Evolutionary conservation across 2,888 invertebrate species (phyloP).

Genomic region (Oscheius myriophilus): DNA sequence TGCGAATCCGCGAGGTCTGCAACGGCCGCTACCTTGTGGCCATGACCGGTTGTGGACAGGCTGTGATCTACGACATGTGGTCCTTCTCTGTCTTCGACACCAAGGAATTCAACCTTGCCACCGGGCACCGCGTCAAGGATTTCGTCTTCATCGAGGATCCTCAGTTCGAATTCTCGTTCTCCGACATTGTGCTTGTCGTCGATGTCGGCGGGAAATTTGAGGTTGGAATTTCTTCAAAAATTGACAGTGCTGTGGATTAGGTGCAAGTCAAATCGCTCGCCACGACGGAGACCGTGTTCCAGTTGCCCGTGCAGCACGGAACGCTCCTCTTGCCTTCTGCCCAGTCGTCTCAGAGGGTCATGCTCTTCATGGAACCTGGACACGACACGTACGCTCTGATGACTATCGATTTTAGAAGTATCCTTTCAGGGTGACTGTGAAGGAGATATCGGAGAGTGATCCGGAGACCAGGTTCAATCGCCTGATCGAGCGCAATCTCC

Average conservation of each 20-base stretch:
- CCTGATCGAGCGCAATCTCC: constrained; percentile 29
- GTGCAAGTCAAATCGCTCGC: constrained; percentile 10
- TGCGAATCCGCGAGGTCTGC: constrained; percentile 19
- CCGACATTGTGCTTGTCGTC: constrained; percentile 22
- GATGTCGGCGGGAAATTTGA: background rate
- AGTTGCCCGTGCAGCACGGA: constrained; percentile 2
- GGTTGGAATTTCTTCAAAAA: background rate
- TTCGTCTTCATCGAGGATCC: constrained; percentile 25
- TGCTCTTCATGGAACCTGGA: constrained; percentile 23
- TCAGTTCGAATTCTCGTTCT: constrained; percentile 13
- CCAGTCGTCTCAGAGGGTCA: constrained; percentile 13
- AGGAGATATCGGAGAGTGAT: constrained; percentile 20
- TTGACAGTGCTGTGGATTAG: background rate
- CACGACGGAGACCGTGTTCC: constrained; percentile 1
- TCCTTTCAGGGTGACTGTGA: constrained; percentile 1
- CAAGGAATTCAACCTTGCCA: background rate
- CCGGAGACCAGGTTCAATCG: constrained; percentile 24
- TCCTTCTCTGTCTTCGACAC: constrained; percentile 1
- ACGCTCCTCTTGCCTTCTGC: constrained; percentile 1
- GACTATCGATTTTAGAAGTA: background rate
- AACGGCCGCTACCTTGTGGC: constrained; percentile 27
- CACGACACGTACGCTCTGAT: background rate
- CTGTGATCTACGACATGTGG: constrained; percentile 24
- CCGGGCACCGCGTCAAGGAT: constrained; percentile 1
- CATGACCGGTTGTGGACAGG: constrained; percentile 13